These are phyloP conservation scores for Pseudomyrmex gracilis DNA, from an alignment of 1,140 invertebrate genomes.

Conservation along the genomic window DNA sequence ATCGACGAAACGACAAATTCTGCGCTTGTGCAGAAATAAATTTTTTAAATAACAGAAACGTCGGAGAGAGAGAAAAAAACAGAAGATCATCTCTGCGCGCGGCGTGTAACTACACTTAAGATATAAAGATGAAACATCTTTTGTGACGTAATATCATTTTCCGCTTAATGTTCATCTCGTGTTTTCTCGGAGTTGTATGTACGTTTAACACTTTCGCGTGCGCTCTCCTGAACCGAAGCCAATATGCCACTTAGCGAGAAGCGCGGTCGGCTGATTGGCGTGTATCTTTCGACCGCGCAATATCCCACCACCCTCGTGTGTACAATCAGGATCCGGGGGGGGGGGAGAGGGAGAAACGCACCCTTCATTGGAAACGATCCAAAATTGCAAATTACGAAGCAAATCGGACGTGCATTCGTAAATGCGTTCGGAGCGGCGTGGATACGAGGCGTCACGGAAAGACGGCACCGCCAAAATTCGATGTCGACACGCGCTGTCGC, in stretches of 20 bases:
- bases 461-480: constrained; percentile 64
- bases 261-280: constrained; percentile 46
- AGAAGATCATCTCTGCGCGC: too few species aligned
- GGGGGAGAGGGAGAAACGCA: constrained; percentile 37
- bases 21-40: too few species aligned
- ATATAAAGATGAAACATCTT: too few species aligned
- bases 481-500: constrained; percentile 68
- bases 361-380: constrained; percentile 53
- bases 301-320: constrained; percentile 18
- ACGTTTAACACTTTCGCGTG: neutral
- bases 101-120: too few species aligned
- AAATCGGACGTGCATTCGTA: constrained; percentile 28
- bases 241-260: constrained; percentile 31
- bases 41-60: too few species aligned
- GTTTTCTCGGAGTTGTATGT: too few species aligned
- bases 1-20: too few species aligned
- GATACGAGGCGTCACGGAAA: constrained; percentile 16
- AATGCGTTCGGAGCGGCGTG: constrained; percentile 8
- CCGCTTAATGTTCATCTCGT: too few species aligned
- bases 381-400: constrained; percentile 54
- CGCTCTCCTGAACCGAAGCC: constrained; percentile 5
- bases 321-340: constrained; percentile 10
- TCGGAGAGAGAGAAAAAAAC: too few species aligned
- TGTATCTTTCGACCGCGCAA: constrained; percentile 29
- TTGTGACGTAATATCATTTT: too few species aligned